Evolutionary conservation across 2,888 invertebrate species (phyloP).

Genomic region (Calameuta idolon): DNA sequence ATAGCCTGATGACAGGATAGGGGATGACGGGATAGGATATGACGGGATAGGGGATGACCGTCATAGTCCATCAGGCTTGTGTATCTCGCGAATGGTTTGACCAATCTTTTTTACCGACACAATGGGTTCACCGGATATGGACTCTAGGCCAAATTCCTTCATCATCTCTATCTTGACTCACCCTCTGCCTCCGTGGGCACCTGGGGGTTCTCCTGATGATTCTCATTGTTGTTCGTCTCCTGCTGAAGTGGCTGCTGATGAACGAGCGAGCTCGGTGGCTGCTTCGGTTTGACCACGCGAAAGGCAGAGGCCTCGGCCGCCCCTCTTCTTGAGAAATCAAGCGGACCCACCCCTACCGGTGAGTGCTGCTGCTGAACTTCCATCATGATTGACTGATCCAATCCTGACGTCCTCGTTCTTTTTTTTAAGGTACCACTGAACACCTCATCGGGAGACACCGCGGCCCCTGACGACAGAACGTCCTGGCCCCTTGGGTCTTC

Average conservation of each 20-base stretch:
- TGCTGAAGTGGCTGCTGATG: conserved; percentile 49
- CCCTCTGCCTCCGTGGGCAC: conserved; percentile 51
- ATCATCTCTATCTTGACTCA: conserved; percentile 25
- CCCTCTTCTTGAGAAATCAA: conserved; percentile 64
- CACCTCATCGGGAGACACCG: not conserved
- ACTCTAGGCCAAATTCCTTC: no score
- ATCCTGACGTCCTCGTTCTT: not conserved
- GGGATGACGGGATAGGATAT: conserved; percentile 29
- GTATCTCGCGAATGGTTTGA: no score
- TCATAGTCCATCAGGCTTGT: no score
- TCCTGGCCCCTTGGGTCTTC: no score
- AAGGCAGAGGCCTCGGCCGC: conserved; percentile 65
- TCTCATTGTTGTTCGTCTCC: conserved; percentile 55
- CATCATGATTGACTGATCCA: conserved; percentile 39
- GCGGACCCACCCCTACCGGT: conserved; percentile 63
- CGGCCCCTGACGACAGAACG: no score
- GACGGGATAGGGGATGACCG: conserved; percentile 27
- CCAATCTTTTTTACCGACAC: no score
- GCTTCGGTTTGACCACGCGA: conserved; percentile 64
- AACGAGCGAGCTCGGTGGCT: conserved; percentile 45
- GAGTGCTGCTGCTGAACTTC: conserved; percentile 65
- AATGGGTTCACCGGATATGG: no score
- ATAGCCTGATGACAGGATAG: conserved; percentile 54
- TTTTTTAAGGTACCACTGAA: not conserved
- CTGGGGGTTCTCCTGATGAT: conserved; percentile 52